These are phyloP conservation scores for Bembecia ichneumoniformis DNA, from an alignment of 2,888 invertebrate species.

Conservation along the genomic window DNA sequence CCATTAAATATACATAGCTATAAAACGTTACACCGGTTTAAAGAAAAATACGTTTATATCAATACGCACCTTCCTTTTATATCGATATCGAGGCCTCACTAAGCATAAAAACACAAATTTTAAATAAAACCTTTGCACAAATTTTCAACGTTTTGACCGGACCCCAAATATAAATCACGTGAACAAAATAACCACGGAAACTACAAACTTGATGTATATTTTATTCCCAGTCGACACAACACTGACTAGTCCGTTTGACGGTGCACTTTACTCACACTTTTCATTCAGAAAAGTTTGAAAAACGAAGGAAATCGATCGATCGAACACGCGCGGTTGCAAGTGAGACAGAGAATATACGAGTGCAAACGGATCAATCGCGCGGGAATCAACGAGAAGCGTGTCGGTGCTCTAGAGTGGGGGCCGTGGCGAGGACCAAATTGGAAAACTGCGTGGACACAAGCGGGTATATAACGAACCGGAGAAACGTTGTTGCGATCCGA, in stretches of 20 bases:
- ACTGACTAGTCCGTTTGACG: neutral
- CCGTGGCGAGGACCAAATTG: conserved; percentile 16
- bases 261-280: conserved; percentile 42
- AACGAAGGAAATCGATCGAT: conserved; percentile 26
- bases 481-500: no score
- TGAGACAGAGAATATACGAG: conserved; percentile 35
- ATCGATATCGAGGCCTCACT: no score
- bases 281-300: conserved; percentile 61
- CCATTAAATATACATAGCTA: no score
- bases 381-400: conserved; percentile 28
- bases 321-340: conserved; percentile 46
- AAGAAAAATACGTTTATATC: no score
- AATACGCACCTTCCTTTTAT: no score
- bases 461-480: neutral
- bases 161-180: no score
- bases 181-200: no score
- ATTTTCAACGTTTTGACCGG: no score
- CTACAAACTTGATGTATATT: no score
- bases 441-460: conserved; percentile 51
- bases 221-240: conserved; percentile 4
- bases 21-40: no score
- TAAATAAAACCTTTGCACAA: no score
- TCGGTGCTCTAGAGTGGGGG: conserved; percentile 44
- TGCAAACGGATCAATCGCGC: conserved; percentile 37
- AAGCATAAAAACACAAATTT: no score